phyloP scores from a whole-genome alignment of 2,797 vertebrate species.

The Myotis planiceps region DNA sequence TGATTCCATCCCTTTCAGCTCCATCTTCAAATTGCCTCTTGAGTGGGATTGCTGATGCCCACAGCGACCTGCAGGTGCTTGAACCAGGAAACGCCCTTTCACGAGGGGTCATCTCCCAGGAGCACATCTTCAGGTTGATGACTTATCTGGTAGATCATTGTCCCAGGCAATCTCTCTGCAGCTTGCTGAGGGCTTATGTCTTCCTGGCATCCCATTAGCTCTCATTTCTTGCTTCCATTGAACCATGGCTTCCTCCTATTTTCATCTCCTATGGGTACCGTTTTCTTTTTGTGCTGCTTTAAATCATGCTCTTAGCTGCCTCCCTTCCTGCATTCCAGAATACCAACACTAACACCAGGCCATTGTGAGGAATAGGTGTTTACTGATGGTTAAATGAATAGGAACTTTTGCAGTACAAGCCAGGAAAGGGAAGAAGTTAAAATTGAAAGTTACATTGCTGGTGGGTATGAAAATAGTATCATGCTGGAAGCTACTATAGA shows the following conservation, averaged over 20 bases:
- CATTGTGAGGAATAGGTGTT: not conserved
- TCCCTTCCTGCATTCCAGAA: not conserved
- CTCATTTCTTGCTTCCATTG: not conserved
- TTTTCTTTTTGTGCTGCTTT: not conserved
- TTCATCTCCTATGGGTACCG: not conserved
- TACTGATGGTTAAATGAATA: not conserved
- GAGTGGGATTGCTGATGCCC: not conserved
- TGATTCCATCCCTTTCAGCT: not conserved
- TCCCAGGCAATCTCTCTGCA: too few species aligned
- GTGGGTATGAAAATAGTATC: not conserved
- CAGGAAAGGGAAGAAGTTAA: not conserved
- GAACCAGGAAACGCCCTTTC: not conserved
- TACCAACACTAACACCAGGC: too few species aligned
- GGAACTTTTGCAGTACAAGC: not conserved
- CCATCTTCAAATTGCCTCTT: not conserved
- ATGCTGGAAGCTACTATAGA: not conserved
- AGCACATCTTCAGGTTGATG: not conserved
- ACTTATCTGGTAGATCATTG: fast-evolving
- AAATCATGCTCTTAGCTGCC: not conserved
- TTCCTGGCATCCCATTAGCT: not conserved
- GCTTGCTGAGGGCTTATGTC: not conserved
- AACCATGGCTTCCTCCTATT: not conserved
- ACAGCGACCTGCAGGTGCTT: not conserved
- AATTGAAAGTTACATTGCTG: not conserved
- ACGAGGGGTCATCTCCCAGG: not conserved